Evolutionary conservation across 2,113 vertebrate genomes (phyloP).

Genomic region (Thunnus thynnus): DNA sequence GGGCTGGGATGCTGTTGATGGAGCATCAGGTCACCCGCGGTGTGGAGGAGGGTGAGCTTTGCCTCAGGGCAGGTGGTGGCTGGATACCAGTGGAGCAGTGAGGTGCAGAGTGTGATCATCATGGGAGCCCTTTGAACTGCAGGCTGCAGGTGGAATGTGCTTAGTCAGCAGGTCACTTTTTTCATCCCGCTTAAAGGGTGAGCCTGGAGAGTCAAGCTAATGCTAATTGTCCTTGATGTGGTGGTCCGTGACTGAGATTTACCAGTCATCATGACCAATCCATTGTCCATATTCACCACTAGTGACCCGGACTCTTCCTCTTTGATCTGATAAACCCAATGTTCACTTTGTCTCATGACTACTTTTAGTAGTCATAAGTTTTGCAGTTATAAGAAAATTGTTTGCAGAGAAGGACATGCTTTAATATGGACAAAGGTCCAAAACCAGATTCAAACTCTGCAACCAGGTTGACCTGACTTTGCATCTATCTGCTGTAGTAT

Average conservation of each 20-base stretch:
- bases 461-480: neutral
- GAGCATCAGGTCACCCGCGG: conserved; percentile 76
- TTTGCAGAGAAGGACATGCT: neutral
- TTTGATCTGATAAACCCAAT: conserved; percentile 50
- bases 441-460: neutral
- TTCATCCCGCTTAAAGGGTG: conserved; percentile 78
- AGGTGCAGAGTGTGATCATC: conserved; percentile 61
- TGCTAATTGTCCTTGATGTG: conserved; percentile 78
- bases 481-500: neutral
- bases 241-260: conserved; percentile 72
- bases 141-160: conserved; percentile 81
- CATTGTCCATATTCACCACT: conserved; percentile 51
- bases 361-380: neutral
- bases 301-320: neutral
- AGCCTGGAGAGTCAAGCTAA: conserved; percentile 79
- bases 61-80: conserved; percentile 73
- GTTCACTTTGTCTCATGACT: neutral
- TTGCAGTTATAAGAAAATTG: neutral
- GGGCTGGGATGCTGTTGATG: conserved; percentile 68
- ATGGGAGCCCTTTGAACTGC: conserved; percentile 79
- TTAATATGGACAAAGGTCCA: neutral
- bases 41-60: conserved; percentile 67
- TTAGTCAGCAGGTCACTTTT: conserved; percentile 82
- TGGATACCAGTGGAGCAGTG: conserved; percentile 60
- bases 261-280: conserved; percentile 64